Percentiles rank a stretch among this genome's conserved stretches.
phyloP scores from a whole-genome alignment of 2,888 invertebrate genomes.

The Laspeyria flexula region DNA sequence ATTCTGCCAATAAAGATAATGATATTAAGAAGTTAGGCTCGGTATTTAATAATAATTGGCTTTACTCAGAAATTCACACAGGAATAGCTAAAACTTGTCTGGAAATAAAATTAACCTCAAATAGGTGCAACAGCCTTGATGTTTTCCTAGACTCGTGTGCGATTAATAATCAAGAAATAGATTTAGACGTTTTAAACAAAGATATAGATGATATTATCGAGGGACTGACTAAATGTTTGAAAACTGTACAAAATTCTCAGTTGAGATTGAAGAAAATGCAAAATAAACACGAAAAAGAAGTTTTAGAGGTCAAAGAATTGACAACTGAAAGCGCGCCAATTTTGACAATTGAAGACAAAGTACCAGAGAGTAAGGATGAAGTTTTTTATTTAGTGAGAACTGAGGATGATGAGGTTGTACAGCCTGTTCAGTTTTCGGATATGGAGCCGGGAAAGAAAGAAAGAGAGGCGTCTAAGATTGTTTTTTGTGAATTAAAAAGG shows the following conservation, averaged over 20 bases:
- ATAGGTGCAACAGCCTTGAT: constrained; percentile 73
- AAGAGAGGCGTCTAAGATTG: constrained; percentile 70
- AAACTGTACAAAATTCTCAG: constrained; percentile 69
- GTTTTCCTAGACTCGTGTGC: constrained; percentile 78
- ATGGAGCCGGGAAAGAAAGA: constrained; percentile 76
- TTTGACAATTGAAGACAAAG: constrained; percentile 68
- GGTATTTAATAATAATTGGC: constrained; percentile 68
- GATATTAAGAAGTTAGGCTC: constrained; percentile 59
- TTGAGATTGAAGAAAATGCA: constrained; percentile 72
- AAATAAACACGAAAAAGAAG: constrained; percentile 52
- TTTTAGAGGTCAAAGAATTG: constrained; percentile 31
- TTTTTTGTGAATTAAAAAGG: constrained; percentile 72
- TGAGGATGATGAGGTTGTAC: constrained; percentile 63
- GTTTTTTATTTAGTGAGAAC: constrained; percentile 80
- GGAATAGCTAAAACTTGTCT: constrained; percentile 68
- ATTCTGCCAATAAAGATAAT: constrained; percentile 62
- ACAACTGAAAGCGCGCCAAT: constrained; percentile 49
- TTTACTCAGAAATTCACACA: constrained; percentile 77
- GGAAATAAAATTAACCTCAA: constrained; percentile 70
- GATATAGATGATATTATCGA: constrained; percentile 76
- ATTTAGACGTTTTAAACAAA: constrained; percentile 65
- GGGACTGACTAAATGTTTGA: constrained; percentile 65
- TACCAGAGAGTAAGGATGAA: constrained; percentile 74
- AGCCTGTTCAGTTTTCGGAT: constrained; percentile 60
- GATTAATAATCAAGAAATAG: constrained; percentile 67